Base-by-base conservation (phyloP, 2,113 vertebrate genomes). In the Ophiodon elongatus region DNA sequence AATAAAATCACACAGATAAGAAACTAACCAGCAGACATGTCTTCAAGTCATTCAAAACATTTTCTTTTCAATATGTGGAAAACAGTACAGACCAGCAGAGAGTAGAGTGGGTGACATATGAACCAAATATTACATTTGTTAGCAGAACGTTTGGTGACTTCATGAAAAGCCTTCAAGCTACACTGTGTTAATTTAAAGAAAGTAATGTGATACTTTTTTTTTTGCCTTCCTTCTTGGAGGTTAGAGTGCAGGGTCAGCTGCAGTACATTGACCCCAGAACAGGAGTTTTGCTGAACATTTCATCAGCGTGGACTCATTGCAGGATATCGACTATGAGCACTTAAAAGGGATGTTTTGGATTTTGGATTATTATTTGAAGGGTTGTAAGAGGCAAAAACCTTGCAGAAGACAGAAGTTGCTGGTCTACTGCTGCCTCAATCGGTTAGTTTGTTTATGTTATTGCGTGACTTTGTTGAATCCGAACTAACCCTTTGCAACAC, bases 221-320 rank as follows among this genome's bases (percentile, higher is more conserved):
- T 66, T 77, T 43, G 50, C 29, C 25, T 54, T 79, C 31, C 33
- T 63, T 79, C 52, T 62, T 41, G 14, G 63, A 63, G 70, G 50
- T 71, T 39, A 50, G 25, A 70, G 78, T 41, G 35, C 25, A 79
- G 60, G 56, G 71, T 91, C 73, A 88, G 39, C 37, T 29, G 21
- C 31, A 66, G 66, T 3, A 73, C 27, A 63, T 5, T 2, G 11
- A 3, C 39, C 35, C 52, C 19, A 3, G 0, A 79, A 43, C 15
- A 69, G 57, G 23, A 33, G 1, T 6, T 75, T 80, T 71, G 19
- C 25, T 78, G 11, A 45, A 19, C 43, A 11, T 69, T 90, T 67
- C 19, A 68, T 60, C 11, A 4, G 23, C 6, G 13, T 45, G 29
- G 29, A 29, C 8, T 62, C 21, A 29, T n/a, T 67, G 31, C 31